Evolutionary conservation across 2,888 invertebrate species (phyloP), one percentile per base, ranked within the genome.

Genomic region (Synanthedon andrenaeformis): DNA sequence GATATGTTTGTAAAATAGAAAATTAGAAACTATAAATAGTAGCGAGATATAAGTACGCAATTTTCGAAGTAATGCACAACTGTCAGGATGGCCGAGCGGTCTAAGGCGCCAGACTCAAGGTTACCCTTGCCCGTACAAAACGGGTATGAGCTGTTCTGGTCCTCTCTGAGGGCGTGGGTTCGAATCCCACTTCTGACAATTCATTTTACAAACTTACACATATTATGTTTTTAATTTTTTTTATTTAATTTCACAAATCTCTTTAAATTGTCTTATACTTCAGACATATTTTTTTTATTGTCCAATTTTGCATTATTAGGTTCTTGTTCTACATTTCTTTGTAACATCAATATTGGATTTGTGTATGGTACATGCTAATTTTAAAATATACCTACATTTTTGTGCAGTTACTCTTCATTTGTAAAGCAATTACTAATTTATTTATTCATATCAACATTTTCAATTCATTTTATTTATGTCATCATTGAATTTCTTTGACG

Each of bases 81-180:
- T 57, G 92, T 93, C 92, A 93, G 92, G 92, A 92, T 93, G 92
- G 92, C 92, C 92, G 92, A 94, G 93, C 92, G 94, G 94, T 94
- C 94, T 93, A 94, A 94, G 94, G 94, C 94, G 94, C 86, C 86
- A 86, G 86, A 86, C 86, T 86, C 86, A 85, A 87, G 86, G 86
- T 74, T 64, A 53, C 56, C 64, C 84, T 82, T 83, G 79, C 74
- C 80, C 79, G 71, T 92, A 92, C 1, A 90, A 23, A 23, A 89
- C 91, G 90, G 91, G 92, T 91, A 88, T 89, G 82, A 84, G 85
- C 67, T 80, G 76, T 86, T 86, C 85, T 86, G 93, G 93, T 93
- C 93, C 91, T 90, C 91, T 89, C 89, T 92, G 90, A 91, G 91
- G 92, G 92, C 92, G 92, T 92, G 92, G 91, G 92, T 92, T 92